A percentile compares a stretch with the other conserved stretches of the same genome.
phyloP scores from a whole-genome alignment of 2,888 invertebrate species.

The Ormyrus rosae region DNA sequence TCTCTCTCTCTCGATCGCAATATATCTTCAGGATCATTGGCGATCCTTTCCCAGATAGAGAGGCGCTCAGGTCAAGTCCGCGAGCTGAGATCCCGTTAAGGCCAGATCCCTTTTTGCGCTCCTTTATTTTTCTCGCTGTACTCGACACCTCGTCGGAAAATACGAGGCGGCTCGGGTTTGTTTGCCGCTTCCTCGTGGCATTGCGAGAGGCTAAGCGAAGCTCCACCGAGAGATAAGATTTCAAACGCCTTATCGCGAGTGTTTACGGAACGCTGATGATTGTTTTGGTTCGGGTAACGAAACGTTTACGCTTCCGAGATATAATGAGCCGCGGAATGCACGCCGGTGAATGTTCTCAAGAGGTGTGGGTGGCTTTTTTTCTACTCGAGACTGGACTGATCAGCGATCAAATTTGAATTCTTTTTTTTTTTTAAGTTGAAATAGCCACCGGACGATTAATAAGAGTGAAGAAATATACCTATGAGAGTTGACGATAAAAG shows the following conservation, averaged over 20 bases:
- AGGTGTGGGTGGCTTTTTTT: not conserved
- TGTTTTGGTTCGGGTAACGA: slow-evolving; percentile 29
- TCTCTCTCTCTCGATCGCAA: not conserved
- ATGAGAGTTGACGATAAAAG: too few relatives aligned
- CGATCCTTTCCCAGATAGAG: slow-evolving; percentile 15
- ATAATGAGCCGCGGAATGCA: slow-evolving; percentile 3
- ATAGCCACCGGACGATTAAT: too few relatives aligned
- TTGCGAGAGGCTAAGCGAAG: too few relatives aligned
- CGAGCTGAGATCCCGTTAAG: slow-evolving; percentile 20
- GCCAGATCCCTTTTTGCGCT: slow-evolving; percentile 9
- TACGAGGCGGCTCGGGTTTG: not conserved
- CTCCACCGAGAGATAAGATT: slow-evolving; percentile 32
- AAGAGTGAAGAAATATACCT: too few relatives aligned
- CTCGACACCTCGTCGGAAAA: not conserved
- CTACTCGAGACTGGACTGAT: too few relatives aligned
- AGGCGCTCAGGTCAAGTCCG: slow-evolving; percentile 28
- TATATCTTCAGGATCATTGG: slow-evolving; percentile 38
- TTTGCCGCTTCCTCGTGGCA: not conserved
- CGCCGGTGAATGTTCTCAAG: not conserved
- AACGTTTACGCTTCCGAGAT: slow-evolving; percentile 15
- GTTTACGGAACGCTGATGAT: slow-evolving; percentile 34
- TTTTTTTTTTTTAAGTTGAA: too few relatives aligned
- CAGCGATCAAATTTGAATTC: too few relatives aligned
- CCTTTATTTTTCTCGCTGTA: slow-evolving; percentile 22
- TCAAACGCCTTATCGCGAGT: slow-evolving; percentile 25